These are phyloP conservation scores for Parauchenoglanis punctatus DNA, from an alignment of 2,797 vertebrate genomes.

Conservation along the genomic window DNA sequence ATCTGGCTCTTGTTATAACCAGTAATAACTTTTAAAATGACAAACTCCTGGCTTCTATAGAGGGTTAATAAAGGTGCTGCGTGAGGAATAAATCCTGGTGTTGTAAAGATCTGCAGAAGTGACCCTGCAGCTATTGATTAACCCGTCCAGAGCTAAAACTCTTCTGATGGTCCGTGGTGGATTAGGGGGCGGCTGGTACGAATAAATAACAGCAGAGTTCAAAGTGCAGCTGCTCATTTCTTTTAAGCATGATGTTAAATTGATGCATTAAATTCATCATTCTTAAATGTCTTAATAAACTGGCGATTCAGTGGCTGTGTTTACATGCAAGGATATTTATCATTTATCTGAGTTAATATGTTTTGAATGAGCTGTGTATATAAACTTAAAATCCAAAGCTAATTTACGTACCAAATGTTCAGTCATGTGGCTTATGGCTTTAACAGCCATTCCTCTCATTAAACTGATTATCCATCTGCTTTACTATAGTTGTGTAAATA, in stretches of 20 bases:
- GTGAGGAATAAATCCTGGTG: background rate
- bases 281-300: background rate
- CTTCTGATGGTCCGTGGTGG: constrained; percentile 56
- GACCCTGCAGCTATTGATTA: constrained; percentile 63
- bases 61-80: background rate
- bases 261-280: background rate
- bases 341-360: background rate
- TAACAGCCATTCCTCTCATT: background rate
- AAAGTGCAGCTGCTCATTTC: constrained; percentile 29
- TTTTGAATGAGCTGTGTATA: background rate
- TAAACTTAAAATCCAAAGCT: background rate
- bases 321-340: background rate
- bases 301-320: background rate
- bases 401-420: background rate
- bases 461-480: background rate
- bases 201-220: constrained; percentile 57
- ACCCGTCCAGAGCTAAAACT: constrained; percentile 56
- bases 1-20: background rate
- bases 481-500: background rate
- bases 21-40: background rate
- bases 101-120: constrained; percentile 38
- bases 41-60: background rate
- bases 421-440: background rate
- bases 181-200: constrained; percentile 48
- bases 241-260: background rate